Conservation (phyloP, 2,113 vertebrate genomes). For the Catharus minimus region DNA sequence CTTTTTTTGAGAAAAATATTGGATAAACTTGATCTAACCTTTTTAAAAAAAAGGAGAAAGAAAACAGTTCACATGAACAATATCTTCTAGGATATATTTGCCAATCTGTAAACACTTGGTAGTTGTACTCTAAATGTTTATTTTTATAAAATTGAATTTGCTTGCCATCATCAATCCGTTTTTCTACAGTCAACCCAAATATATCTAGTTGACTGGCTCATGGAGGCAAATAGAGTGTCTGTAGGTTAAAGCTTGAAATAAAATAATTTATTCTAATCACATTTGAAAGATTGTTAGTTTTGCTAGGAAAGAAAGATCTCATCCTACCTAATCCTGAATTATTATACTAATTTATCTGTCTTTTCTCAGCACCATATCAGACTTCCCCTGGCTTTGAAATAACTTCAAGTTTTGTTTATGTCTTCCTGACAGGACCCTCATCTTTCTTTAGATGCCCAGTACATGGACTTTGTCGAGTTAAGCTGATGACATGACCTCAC, state of each 20-base stretch:
- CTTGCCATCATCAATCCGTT: conserved; percentile 37
- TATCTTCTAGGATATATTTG: neutral
- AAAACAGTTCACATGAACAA: neutral
- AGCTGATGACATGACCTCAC: conserved; percentile 50
- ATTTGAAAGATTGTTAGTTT: conserved; percentile 64
- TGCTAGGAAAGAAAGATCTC: conserved; percentile 46
- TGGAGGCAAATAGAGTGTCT: conserved; percentile 13
- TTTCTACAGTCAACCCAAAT: conserved; percentile 32
- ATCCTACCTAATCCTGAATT: conserved; percentile 65
- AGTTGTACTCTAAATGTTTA: neutral
- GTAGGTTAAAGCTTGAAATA: conserved; percentile 17
- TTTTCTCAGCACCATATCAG: conserved; percentile 59
- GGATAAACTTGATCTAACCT: neutral
- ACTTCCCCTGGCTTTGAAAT: conserved; percentile 33
- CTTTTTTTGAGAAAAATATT: neutral
- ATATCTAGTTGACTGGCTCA: conserved; percentile 12
- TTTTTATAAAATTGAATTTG: conserved; percentile 30
- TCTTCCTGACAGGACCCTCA: conserved; percentile 51
- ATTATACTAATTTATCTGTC: conserved; percentile 55
- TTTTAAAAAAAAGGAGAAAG: neutral
- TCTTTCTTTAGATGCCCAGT: conserved; percentile 55
- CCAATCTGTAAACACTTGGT: neutral
- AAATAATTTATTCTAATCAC: conserved; percentile 60
- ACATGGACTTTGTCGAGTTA: conserved; percentile 68
- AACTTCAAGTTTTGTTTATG: conserved; percentile 64